Base-by-base conservation (phyloP, 2,113 vertebrate species). In the Mellivora capensis region DNA sequence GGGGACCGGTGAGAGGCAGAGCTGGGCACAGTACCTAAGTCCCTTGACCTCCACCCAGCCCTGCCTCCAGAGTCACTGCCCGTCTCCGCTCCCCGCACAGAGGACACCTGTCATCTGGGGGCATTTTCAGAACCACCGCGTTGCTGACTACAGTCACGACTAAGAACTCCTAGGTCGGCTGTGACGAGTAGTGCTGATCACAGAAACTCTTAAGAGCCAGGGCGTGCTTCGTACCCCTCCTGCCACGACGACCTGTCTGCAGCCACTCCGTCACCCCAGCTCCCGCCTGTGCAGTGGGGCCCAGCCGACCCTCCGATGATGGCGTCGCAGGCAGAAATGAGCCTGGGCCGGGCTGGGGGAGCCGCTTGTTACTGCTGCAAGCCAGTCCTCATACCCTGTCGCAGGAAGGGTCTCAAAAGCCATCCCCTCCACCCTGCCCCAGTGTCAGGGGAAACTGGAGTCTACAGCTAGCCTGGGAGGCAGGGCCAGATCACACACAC, bases 281-380 rank as follows among this genome's bases (percentile, higher is more conserved):
- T 34, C 82, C 76, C 39, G 1, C 47, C 29, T 0, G 0, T 12
- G 3, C 31, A 9, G 27, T 47, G 42, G 44, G 76, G 74, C 21
- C 15, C 44, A n/a, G 21, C 14, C 37, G 18, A 23, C 67, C 57
- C 57, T n/a, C 62, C 1, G 1, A 9, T 3, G 15, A 18, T 4
- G 1, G 31, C 0, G 12, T 25, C 31, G 2, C 3, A 0, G 47
- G 69, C 0, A 37, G 88, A 49, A 8, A 6, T 0, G 6, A 4
- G 12, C 44, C 86, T 17, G 37, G 0, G 9, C 39, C 1, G 27
- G 34, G 54, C 3, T 13, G 14, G 23, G 0, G 80, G 71, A 80
- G 54, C 80, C 7, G 6, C 20, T 14, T 23, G 37, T 31, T 47
- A 64, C 52, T 9, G 18, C 21, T 23, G 37, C 0, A 0, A 21